phyloP scores from a whole-genome alignment of 1,140 invertebrate genomes.

The Drosophila parvula region DNA sequence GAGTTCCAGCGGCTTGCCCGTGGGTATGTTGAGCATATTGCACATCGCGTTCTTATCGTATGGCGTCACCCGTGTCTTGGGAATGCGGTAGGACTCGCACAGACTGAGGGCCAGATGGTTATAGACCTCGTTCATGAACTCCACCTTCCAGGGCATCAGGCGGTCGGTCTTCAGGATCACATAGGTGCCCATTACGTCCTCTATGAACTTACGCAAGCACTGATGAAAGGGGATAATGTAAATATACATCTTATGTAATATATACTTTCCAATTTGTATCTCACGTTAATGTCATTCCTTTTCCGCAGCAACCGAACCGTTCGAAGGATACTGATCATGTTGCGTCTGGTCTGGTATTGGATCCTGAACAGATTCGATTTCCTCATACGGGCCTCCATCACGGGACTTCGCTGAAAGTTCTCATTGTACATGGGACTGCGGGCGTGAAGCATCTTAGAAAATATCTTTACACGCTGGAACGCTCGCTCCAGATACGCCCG shows the following conservation, averaged over 20 bases:
- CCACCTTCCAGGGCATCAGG: conserved; percentile 77
- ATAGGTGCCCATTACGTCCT: conserved; percentile 72
- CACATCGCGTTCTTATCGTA: conserved; percentile 64
- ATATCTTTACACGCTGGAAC: conserved; percentile 37
- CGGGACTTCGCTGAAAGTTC: conserved; percentile 15
- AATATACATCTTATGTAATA: background rate
- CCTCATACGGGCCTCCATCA: conserved; percentile 10
- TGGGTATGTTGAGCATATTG: conserved; percentile 41
- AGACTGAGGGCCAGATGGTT: conserved; percentile 70
- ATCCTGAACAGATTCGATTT: conserved; percentile 62
- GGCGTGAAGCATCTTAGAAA: conserved; percentile 68
- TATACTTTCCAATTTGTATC: background rate
- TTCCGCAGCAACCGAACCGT: conserved; percentile 51
- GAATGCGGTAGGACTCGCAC: conserved; percentile 49
- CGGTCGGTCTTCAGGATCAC: conserved; percentile 69
- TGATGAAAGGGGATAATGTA: background rate
- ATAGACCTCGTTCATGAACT: conserved; percentile 80
- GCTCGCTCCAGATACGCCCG: conserved; percentile 16
- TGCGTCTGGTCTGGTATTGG: conserved; percentile 75
- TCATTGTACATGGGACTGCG: conserved; percentile 75
- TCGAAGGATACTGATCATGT: conserved; percentile 67
- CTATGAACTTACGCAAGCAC: conserved; percentile 59
- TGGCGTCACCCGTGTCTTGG: conserved; percentile 38
- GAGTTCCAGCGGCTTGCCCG: conserved; percentile 44
- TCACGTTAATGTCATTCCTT: conserved; percentile 48